Base-by-base conservation (phyloP, 2,113 vertebrate species). In the Poicephalus meyeri region DNA sequence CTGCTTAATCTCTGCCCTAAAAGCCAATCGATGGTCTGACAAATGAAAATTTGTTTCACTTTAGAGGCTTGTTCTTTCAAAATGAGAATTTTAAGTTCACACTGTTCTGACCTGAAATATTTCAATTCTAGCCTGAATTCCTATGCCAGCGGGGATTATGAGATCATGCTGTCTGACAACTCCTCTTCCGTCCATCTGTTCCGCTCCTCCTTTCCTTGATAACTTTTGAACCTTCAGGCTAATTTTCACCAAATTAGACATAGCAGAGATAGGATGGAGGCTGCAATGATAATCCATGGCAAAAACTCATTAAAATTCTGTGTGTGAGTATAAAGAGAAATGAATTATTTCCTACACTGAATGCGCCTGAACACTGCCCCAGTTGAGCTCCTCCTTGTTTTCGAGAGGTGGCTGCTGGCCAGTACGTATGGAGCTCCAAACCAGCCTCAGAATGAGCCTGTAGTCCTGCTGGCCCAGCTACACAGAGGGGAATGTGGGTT, bases 131-230 rank as follows among this genome's bases (percentile, higher is more conserved):
- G 72, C 91, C 91, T 68, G 80, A 95, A 95, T 93, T 96, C 80
- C 83, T 86, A 6, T 84, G 80, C 83, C 94, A 93, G 89, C 2
- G 0, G 88, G 95, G 86, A 95, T 95, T 92, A 96, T 96, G 95
- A 96, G 89, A 94, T 96, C 94, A 91, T 79, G 69, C 80, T 95
- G 94, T 95, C 96, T 93, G 91, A 91, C 91, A 95, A 50, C 89
- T 95, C 77, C 65, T 93, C 88, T 95, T 94, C 73, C 0, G 6
- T 91, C 95, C 95, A 91, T 96, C 95, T 96, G 94, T 95, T 96
- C 89, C 42, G 52, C 39, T 91, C 88, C 72, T 93, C 88, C 72
- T 78, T 95, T 81, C 65, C 94, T 91, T 91, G 88, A 78, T 93
- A 92, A 93, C 83, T 95, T 96, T 71, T 94, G 72, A 93, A 92